Evolutionary conservation across 2,797 vertebrate species (phyloP), one percentile per base, ranked within the genome.

Genomic region (Streptopelia turtur): DNA sequence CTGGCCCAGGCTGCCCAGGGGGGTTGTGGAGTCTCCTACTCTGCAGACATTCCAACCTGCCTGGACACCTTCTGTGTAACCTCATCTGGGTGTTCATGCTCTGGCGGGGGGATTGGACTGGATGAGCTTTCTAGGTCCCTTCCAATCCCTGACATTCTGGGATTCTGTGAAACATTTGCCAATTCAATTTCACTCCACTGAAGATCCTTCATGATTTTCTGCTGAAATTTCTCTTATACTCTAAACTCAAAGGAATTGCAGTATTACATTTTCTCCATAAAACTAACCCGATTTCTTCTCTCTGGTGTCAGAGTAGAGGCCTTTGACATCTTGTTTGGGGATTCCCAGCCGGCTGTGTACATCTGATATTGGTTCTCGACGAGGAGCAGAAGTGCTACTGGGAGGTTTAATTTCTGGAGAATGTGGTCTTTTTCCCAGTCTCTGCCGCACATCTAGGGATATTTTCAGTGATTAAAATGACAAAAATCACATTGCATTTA

Each of bases 341-440:
- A 98, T 96, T 23, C 99, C 99, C 50, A 99, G 97, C 39, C 99
- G 98, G 96, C 99, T 99, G 94, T 99, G 99, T 55, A 99, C 99
- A 14, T 99, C 99, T 31, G 98, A 99, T 94, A 98, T 78, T 6
- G 98, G 98, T 16, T 99, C 99, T 82, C 98, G 98, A 47, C 98
- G 97, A 50, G 98, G 96, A 7, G 97, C 96, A 2, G 98, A 85
- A 45, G 96, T 95, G 55, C 98, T 95, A 22, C 96, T 95, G 3
- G 98, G 98, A 83, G 98, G 97, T 23, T 97, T 97, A 20, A 91
- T 80, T 92, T 99, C 99, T 6, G 99, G 99, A 63, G 99, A 99
- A 94, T 98, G 98, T 0, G 98, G 98, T 83, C 99, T 98, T 95
- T 99, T 99, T 11, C 99, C 99, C 84, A 99, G 97, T 10, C 99